phyloP scores from a whole-genome alignment of 2,797 vertebrate species.

The Delichon dasypus region DNA sequence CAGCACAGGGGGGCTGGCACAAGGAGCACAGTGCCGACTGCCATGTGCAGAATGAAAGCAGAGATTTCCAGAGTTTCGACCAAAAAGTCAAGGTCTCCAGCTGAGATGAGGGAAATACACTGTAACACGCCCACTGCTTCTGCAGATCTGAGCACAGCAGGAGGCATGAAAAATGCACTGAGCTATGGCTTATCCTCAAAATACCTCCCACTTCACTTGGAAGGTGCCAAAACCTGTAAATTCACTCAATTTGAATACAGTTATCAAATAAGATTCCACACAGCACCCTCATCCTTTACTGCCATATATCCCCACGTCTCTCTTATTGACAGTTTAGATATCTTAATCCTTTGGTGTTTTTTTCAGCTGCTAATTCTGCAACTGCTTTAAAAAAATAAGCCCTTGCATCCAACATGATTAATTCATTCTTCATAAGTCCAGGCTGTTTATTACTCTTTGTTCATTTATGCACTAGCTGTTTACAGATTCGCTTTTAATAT shows the following conservation, averaged over 20 bases:
- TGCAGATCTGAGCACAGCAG: slow-evolving; percentile 46
- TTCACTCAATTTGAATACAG: slow-evolving; percentile 41
- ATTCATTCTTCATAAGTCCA: slow-evolving; percentile 37
- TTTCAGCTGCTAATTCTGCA: slow-evolving; percentile 20
- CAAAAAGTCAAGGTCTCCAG: not conserved
- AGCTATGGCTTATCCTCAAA: slow-evolving; percentile 47
- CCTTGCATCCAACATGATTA: slow-evolving; percentile 21
- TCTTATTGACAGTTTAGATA: not conserved
- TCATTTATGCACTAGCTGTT: slow-evolving; percentile 52
- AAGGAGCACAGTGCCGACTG: accelerated
- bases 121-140: not conserved
- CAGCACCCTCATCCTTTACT: not conserved
- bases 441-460: slow-evolving; percentile 46
- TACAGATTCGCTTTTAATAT: slow-evolving; percentile 63
- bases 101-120: slow-evolving; percentile 24
- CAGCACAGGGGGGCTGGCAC: not conserved
- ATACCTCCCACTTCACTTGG: slow-evolving; percentile 54
- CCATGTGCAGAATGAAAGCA: not conserved
- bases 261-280: slow-evolving; percentile 28
- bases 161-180: slow-evolving; percentile 27
- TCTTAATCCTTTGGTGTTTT: not conserved
- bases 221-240: slow-evolving; percentile 51
- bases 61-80: not conserved
- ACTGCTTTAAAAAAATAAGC: not conserved
- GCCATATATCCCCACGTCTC: not conserved